Evolutionary conservation across 2,113 vertebrate genomes (phyloP), one percentile per base, ranked within the genome.

Genomic region (Prunella fulvescens): DNA sequence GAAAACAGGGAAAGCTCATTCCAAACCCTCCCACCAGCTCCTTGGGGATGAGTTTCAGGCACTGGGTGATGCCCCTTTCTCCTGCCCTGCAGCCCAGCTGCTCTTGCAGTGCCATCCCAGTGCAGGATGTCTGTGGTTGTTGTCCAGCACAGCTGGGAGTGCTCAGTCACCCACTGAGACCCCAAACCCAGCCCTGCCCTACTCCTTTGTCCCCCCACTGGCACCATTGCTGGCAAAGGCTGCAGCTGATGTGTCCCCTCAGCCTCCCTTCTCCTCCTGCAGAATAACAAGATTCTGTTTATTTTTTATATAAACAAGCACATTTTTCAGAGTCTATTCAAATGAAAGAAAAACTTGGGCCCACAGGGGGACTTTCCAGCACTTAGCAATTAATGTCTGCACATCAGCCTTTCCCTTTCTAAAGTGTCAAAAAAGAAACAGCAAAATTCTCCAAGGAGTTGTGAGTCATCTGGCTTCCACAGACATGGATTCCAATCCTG

Each of bases 81-180:
- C 26, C 73, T 50, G 29, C 47, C 47, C 23, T 12, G 40, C 61
- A 86, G 60, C 57, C 66, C 69, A 35, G 18, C 54, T 71, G 58
- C 69, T 66, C 54, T 6, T 33, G 73, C 74, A 47, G 45, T 2
- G 24, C 57, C 7, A 23, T 35, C 50, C 51, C 3, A 0, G 47
- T 3, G 42, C 20, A 20, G 0, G 0, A 1, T 6, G 47, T 8
- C 54, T 1, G 3, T 13, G 45, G 45, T 14, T 37, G 81, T 44
- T 51, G 47, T 7, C 60, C 79, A 48, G 73, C 44, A 18, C 13
- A 29, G 16, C 39, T 45, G 58, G 29, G 22, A 12, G 33, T 8
- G 29, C 26, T 51, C 44, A 12, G 39, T 31, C 44, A 18, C 28
- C 53, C 35, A 14, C 48, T 8, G 26, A 45, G 29, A 83, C 44